Base-by-base conservation (phyloP, 2,888 invertebrate species). In the Tetranychus piercei region DNA sequence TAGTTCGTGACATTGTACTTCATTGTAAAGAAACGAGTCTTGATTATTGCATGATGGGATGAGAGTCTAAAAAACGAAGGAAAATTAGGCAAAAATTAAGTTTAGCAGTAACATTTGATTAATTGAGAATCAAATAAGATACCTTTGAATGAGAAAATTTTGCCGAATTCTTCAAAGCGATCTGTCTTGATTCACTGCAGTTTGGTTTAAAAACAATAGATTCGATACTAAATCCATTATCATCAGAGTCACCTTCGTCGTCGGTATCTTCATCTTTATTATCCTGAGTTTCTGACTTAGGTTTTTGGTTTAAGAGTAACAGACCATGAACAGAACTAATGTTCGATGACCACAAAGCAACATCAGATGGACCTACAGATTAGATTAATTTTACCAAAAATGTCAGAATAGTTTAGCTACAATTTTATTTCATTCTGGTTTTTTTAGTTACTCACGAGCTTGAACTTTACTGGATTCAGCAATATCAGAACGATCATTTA, bases 1-100 rank as follows among this genome's bases (percentile, higher is more conserved):
- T 75, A 88, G 88, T 7, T 86, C 84, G 80, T 90, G 88, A 81
- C 94, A 94, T 84, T 94, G 94, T 76, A 91, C 88, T 6, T 73
- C 67, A 22, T 73, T 20, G 44, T 66, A 8, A n/a, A 73, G 15
- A 44, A 18, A 67, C 1, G 23, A 18, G 44, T 34, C 43, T 20
- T 71, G 20, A 11, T 75, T 69, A 20, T 55, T 45, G 15, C 23
- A 67, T 55, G 66, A 15, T n/a, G 65, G 65, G 20, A 65, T 34
- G 34, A 34, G 34, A 34, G 34, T 34, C 34, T 34, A 34, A 34
- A 3, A 34, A 34, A 34, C 4, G 5, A 34, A 34, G 3, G 34
- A 0, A 34, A 34, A 34, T 34, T 34, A 34, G 34, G 5, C 5
- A 34, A 0, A 34, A 34, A 34, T 34, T 34, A 5, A 34, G 34